Conservation (phyloP, 2,797 vertebrate species). For the Austrolebias charrua region DNA sequence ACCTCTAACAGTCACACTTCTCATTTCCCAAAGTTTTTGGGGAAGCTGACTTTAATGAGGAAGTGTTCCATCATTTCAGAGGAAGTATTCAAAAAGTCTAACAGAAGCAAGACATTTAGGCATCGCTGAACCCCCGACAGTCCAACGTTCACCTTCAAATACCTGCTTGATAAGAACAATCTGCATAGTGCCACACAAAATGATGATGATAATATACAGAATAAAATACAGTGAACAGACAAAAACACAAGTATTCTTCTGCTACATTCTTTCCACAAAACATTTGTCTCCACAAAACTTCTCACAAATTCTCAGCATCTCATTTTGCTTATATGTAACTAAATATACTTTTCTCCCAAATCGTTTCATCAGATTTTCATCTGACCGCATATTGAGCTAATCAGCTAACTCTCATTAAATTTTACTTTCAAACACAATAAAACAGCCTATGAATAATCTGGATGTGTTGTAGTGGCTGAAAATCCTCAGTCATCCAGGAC, state of each 20-base stretch:
- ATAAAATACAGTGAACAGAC: background rate
- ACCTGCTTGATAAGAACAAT: constrained; percentile 9
- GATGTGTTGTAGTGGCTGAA: no score
- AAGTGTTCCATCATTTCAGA: constrained; percentile 60
- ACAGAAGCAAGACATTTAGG: constrained; percentile 34
- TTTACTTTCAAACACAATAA: no score
- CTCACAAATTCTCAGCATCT: constrained; percentile 21
- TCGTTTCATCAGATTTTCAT: no score
- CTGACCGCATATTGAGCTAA: no score
- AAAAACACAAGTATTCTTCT: constrained; percentile 37
- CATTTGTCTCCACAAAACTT: constrained; percentile 62
- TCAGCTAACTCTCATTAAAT: no score
- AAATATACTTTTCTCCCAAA: background rate
- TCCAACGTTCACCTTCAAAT: constrained; percentile 24
- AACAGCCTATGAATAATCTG: no score
- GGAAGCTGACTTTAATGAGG: constrained; percentile 66
- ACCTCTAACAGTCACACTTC: constrained; percentile 60
- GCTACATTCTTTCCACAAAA: constrained; percentile 30
- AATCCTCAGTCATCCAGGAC: no score
- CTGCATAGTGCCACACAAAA: background rate
- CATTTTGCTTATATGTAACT: constrained; percentile 19
- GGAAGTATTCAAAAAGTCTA: constrained; percentile 62
- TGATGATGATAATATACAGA: constrained; percentile 5
- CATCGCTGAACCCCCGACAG: background rate
- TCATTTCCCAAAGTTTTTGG: constrained; percentile 51